Percentiles rank a stretch among this genome's conserved stretches.
Conservation (phyloP, 2,888 invertebrate species). For the Aleiodes leptofemur region DNA sequence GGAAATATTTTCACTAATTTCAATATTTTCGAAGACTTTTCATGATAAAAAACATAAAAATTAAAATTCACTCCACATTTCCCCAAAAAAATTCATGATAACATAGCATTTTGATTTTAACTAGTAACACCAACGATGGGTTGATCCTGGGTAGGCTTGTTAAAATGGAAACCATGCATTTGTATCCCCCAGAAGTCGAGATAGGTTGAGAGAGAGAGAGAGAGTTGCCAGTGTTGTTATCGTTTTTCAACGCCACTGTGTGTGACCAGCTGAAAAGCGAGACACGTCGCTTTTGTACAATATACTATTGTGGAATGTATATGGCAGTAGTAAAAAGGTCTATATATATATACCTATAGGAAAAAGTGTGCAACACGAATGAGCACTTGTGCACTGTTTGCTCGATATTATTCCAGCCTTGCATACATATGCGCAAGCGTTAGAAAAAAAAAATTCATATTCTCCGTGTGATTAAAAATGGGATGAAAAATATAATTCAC, state of each 20-base stretch:
- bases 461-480: no score
- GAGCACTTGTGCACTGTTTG: slow-evolving; percentile 37
- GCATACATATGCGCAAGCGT: slow-evolving; percentile 47
- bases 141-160: neutral
- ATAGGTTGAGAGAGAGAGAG: neutral
- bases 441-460: neutral
- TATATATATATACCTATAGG: neutral
- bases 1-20: no score
- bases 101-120: slow-evolving; percentile 28
- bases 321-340: neutral
- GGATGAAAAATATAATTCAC: no score
- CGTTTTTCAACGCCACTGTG: slow-evolving; percentile 47
- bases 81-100: slow-evolving; percentile 27
- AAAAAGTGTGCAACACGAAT: slow-evolving; percentile 32
- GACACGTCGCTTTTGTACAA: slow-evolving; percentile 50
- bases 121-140: slow-evolving; percentile 2
- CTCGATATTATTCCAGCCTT: slow-evolving; percentile 48
- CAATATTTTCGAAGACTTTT: no score
- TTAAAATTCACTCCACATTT: neutral
- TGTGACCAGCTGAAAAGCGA: slow-evolving; percentile 50
- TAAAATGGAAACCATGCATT: slow-evolving; percentile 13
- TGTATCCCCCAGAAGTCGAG: slow-evolving; percentile 3
- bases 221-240: slow-evolving; percentile 38
- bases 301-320: slow-evolving; percentile 41
- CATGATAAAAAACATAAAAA: neutral